Evolutionary conservation across 2,797 vertebrate genomes (phyloP).

Genomic region (Gorsachius magnificus): DNA sequence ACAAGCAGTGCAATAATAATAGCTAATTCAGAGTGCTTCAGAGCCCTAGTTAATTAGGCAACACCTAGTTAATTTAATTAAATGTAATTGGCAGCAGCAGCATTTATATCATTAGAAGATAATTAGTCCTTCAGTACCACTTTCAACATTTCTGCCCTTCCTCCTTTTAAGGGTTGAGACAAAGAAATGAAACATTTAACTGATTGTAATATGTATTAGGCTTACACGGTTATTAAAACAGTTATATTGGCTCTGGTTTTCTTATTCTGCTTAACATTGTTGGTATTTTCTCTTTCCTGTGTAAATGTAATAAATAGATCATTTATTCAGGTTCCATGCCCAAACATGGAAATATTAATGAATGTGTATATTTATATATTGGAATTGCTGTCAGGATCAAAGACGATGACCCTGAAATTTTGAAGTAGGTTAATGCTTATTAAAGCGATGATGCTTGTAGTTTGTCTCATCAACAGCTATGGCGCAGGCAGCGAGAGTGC

Average conservation of each 20-base stretch:
- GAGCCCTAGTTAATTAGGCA: constrained; percentile 1
- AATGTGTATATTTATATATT: background rate
- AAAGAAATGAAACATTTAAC: background rate
- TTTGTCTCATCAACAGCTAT: background rate
- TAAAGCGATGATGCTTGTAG: background rate
- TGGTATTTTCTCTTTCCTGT: background rate
- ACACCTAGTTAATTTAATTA: constrained; percentile 38
- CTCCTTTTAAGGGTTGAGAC: background rate
- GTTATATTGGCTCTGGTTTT: background rate
- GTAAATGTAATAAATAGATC: background rate
- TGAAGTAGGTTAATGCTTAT: background rate
- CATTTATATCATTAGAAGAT: background rate
- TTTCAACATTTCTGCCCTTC: background rate
- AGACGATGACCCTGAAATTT: background rate
- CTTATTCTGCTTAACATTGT: background rate
- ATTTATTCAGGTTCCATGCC: background rate
- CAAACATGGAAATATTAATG: background rate
- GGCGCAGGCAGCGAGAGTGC: background rate
- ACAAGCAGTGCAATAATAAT: background rate
- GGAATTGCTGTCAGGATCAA: background rate
- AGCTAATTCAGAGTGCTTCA: background rate
- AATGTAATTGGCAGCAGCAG: background rate
- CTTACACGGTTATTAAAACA: background rate
- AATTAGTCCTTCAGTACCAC: background rate
- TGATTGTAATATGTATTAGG: background rate